Conservation (phyloP, 2,113 vertebrate genomes). For the Lichenostomus cassidix region DNA sequence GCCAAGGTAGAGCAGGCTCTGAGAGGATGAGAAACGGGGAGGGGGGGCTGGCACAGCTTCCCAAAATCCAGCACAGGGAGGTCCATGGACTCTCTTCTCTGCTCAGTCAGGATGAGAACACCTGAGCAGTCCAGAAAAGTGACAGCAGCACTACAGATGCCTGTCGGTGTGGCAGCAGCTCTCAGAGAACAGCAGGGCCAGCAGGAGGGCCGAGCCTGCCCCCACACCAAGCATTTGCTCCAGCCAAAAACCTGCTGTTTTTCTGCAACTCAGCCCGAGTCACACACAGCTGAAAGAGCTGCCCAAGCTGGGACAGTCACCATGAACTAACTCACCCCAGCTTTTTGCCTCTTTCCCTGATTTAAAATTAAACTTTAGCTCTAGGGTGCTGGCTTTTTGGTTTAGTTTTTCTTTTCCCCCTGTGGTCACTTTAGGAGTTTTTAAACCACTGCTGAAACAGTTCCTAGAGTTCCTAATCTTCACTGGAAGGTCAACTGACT, state of each 20-base stretch:
- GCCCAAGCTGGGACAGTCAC: background rate
- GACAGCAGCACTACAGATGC: background rate
- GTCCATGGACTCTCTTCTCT: background rate
- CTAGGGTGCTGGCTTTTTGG: background rate
- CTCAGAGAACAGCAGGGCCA: background rate
- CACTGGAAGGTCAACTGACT: background rate
- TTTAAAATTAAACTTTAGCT: background rate
- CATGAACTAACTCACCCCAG: background rate
- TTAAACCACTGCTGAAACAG: background rate
- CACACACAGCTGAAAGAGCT: accelerated
- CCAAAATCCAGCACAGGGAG: background rate
- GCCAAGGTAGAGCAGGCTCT: background rate
- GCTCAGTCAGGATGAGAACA: background rate
- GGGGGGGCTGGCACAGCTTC: background rate
- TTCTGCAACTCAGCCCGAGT: background rate
- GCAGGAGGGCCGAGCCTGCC: background rate
- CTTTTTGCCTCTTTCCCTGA: background rate
- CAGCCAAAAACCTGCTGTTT: accelerated
- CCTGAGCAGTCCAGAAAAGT: background rate
- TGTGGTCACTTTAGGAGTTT: background rate
- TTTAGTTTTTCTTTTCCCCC: background rate
- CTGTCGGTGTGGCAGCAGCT: background rate
- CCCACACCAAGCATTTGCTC: background rate
- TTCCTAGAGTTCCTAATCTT: background rate
- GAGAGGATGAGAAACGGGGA: background rate